These are phyloP conservation scores for Heliothis peltigera DNA, from an alignment of 2,888 invertebrate species.

Conservation along the genomic window DNA sequence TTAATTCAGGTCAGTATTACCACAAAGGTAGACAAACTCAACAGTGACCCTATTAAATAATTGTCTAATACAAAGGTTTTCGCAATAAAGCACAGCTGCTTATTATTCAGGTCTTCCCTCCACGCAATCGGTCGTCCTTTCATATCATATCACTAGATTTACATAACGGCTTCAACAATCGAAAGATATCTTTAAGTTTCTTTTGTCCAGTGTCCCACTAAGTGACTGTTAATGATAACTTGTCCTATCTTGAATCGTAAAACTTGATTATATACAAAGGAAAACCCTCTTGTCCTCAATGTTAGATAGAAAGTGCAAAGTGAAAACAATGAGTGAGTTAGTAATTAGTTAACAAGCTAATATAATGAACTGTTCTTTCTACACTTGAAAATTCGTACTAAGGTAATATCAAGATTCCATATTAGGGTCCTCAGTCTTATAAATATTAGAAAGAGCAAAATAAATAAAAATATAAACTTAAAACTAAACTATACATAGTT, in stretches of 20 bases:
- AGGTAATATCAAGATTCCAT: no score
- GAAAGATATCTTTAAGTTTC: conserved; percentile 9
- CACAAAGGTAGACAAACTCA: conserved; percentile 33
- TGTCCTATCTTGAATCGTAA: conserved; percentile 1
- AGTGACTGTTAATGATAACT: not conserved
- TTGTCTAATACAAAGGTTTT: conserved; percentile 40
- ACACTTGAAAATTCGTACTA: no score
- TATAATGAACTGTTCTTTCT: no score
- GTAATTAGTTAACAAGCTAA: no score
- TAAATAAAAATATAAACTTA: no score
- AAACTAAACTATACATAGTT: no score
- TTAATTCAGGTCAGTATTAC: conserved; percentile 19
- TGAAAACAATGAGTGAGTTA: not conserved
- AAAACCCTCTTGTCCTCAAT: no score
- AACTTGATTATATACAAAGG: not conserved
- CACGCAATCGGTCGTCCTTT: conserved; percentile 42
- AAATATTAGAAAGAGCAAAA: no score
- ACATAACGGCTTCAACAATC: conserved; percentile 49
- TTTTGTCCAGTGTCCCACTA: conserved; percentile 10
- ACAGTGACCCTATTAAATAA: conserved; percentile 29
- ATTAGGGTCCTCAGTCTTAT: no score
- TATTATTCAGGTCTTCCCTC: conserved; percentile 43
- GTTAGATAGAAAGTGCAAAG: not conserved
- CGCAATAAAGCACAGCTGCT: conserved; percentile 32
- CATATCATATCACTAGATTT: conserved; percentile 40